phyloP scores from a whole-genome alignment of 2,113 vertebrate species.

The Nycticorax nycticorax region DNA sequence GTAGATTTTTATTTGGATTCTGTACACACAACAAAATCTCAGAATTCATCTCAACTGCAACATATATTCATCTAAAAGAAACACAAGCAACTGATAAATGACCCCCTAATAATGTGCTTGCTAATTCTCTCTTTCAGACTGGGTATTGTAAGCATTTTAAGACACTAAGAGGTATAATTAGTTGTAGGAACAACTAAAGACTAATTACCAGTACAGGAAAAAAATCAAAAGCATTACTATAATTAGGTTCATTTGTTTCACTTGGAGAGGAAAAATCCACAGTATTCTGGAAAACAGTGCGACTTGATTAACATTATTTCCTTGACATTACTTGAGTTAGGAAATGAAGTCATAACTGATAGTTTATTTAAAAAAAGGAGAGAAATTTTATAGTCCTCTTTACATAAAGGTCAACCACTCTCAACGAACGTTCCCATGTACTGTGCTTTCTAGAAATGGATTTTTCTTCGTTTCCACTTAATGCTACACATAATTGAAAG shows the following conservation, averaged over 20 bases:
- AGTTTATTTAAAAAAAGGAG: not conserved
- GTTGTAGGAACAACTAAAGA: not conserved
- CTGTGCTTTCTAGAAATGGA: conserved; percentile 42
- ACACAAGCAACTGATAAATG: not conserved
- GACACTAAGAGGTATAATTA: conserved; percentile 18
- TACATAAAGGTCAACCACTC: conserved; percentile 2
- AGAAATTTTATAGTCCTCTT: not conserved
- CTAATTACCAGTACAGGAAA: not conserved
- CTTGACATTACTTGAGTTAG: not conserved
- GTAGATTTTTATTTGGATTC: not conserved
- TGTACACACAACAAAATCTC: not conserved
- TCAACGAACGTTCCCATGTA: not conserved
- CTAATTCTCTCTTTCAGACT: conserved; percentile 1
- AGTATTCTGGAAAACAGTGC: not conserved
- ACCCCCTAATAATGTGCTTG: not conserved
- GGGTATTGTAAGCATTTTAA: not conserved
- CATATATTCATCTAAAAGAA: not conserved
- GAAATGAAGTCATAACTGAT: not conserved
- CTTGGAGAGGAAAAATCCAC: not conserved
- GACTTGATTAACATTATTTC: not conserved
- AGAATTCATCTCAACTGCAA: not conserved
- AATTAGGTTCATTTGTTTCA: not conserved
- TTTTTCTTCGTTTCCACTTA: conserved; percentile 41
- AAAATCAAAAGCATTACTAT: not conserved
- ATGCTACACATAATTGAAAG: conserved; percentile 24